Evolutionary conservation across 2,888 invertebrate genomes (phyloP), one percentile per base, ranked within the genome.

Genomic region (Philopedon plagiatum): DNA sequence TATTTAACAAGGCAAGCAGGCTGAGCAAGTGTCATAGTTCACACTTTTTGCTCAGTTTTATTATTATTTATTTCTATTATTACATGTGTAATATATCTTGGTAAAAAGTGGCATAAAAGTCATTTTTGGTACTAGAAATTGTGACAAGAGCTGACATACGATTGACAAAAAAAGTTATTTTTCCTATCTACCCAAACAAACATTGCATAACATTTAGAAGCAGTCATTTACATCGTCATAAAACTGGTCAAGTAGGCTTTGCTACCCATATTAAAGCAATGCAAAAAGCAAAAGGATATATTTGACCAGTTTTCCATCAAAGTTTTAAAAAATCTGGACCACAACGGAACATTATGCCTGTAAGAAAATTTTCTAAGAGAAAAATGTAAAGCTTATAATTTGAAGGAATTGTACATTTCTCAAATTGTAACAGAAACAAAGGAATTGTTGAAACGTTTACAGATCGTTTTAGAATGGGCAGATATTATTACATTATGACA

Each of bases 371-470:
- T 65, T 57, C 32, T 44, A 57, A 44, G 19, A 11, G 46, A 57
- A 57, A 65, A 21, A 44, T 57, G 57, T 39, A 44, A 44, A 5
- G 61, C 15, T 44, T 57, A 57, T 29, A 65, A 65, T 65, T 65
- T 54, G 56, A 26, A 32, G 60, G 70, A 70, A 37, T 63, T 57
- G 23, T 62, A 66, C 21, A 46, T 64, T 70, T 71, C 51, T 61
- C 64, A 57, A 46, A 46, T 66, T 73, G 57, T 73, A 73, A 68
- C 49, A 63, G 62, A 63, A 62, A 51, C 63, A 73, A 73, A 73
- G 73, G 73, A 73, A 73, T 73, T 73, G 73, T 64, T 57, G 46
- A 62, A 68, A 60, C 21, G 61, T 57, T 11, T 68, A 51, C 63
- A 63, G 41, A 49, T 54, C 54, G 60, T 15, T 60, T 58, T 58